Conservation (phyloP, 1,140 invertebrate species). For the Pinna nobilis region DNA sequence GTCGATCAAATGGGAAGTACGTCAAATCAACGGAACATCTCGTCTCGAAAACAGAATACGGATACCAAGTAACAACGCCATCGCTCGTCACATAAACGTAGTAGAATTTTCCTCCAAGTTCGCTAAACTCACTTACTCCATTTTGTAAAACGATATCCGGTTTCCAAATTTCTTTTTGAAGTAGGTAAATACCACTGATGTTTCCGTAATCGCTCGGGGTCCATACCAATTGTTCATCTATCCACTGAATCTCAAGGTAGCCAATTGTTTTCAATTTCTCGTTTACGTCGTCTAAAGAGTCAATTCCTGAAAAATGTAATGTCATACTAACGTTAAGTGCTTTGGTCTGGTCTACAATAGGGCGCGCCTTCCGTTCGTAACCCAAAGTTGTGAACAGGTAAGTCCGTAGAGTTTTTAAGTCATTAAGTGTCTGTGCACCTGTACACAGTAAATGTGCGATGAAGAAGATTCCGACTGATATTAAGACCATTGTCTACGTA, state of each 20-base stretch:
- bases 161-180: conserved; percentile 36
- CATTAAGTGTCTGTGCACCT: too few relatives aligned
- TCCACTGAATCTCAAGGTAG: conserved; percentile 30
- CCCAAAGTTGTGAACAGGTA: too few relatives aligned
- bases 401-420: too few relatives aligned
- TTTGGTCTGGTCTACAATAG: too few relatives aligned
- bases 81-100: conserved; percentile 9
- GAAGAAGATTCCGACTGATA: too few relatives aligned
- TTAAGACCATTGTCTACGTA: too few relatives aligned
- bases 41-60: conserved; percentile 33
- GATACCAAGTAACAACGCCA: conserved; percentile 32
- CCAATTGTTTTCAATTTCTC: conserved; percentile 26
- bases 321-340: too few relatives aligned
- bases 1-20: conserved; percentile 42
- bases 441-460: too few relatives aligned
- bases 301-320: conserved; percentile 23
- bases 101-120: conserved; percentile 25
- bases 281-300: conserved; percentile 21
- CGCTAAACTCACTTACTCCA: conserved; percentile 7
- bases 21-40: conserved; percentile 32
- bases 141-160: conserved; percentile 39
- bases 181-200: conserved; percentile 5
- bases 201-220: neutral
- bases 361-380: too few relatives aligned
- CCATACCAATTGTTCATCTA: conserved; percentile 39